Evolutionary conservation across 2,113 vertebrate species (phyloP).

Genomic region (Pao palembangensis): DNA sequence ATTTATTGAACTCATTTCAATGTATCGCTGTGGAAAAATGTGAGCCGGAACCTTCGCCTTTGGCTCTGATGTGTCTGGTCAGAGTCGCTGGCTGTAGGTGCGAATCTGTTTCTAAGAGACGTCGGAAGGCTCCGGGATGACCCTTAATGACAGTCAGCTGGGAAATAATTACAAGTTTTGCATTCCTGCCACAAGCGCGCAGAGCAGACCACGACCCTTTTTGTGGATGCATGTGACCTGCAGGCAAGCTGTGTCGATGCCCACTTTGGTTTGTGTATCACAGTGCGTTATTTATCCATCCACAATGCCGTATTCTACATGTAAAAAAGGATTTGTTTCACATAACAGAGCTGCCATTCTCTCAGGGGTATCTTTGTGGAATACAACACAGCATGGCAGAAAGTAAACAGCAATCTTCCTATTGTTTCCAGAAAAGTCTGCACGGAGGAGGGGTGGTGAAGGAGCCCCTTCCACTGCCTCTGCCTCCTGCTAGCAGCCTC

Average conservation of each 20-base stretch:
- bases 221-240: constrained; percentile 55
- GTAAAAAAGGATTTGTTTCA: constrained; percentile 31
- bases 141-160: constrained; percentile 76
- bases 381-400: constrained; percentile 58
- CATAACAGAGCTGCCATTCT: constrained; percentile 40
- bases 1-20: no score
- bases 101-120: constrained; percentile 61
- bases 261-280: constrained; percentile 34
- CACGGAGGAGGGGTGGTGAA: constrained; percentile 47
- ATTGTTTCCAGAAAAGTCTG: constrained; percentile 60
- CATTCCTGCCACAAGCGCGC: constrained; percentile 64
- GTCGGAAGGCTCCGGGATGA: constrained; percentile 62
- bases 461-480: constrained; percentile 49
- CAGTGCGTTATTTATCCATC: constrained; percentile 55
- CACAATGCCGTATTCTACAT: constrained; percentile 52
- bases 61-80: constrained; percentile 7
- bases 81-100: neutral
- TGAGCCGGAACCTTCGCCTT: neutral
- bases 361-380: constrained; percentile 45
- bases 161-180: constrained; percentile 73
- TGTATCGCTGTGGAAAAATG: no score
- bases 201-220: constrained; percentile 30
- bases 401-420: constrained; percentile 64
- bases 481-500: constrained; percentile 53
- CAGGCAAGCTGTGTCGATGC: constrained; percentile 39